Evolutionary conservation across 2,113 vertebrate species (phyloP), one percentile per base, ranked within the genome.

Genomic region (Tinamus guttatus): DNA sequence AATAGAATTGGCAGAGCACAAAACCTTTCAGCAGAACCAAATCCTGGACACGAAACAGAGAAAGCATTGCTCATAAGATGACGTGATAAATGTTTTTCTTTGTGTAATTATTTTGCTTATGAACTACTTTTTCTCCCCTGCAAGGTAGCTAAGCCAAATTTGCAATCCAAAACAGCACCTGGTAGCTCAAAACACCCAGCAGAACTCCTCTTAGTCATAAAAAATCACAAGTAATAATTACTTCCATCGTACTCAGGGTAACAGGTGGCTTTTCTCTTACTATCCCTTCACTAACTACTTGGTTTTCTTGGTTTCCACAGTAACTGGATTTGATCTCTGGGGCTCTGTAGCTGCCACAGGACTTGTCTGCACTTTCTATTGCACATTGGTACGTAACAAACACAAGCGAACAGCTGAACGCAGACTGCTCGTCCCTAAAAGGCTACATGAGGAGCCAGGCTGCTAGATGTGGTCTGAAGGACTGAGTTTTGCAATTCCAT

Each of bases 311-410:
- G 75, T 28, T 95, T 96, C 95, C 3, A 2, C 90, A 99, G 99
- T 99, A 90, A 99, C 99, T 71, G 98, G 98, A 45, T 99, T 99
- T 97, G 93, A 98, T 93, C 98, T 99, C 76, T 99, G 98, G 99
- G 98, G 98, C 54, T 98, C 99, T 69, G 98, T 99, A 87, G 97
- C 98, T 94, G 98, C 99, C 64, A 99, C 99, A 68, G 99, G 99
- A 91, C 90, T 98, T 47, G 98, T 99, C 85, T 99, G 99, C 96
- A 99, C 99, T 9, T 98, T 99, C 95, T 98, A 98, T 87, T 99
- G 98, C 90, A 98, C 98, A 19, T 87, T 98, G 98, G 98, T 99
- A 98, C 20, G 98, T 98, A 96, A 81, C 16, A 69, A 56, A 9
- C 47, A 11, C 7, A 38, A 47, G 43, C 17, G 28, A 79, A 43